Base-by-base conservation (phyloP, 2,113 vertebrate species). In the Cichladusa arquata region DNA sequence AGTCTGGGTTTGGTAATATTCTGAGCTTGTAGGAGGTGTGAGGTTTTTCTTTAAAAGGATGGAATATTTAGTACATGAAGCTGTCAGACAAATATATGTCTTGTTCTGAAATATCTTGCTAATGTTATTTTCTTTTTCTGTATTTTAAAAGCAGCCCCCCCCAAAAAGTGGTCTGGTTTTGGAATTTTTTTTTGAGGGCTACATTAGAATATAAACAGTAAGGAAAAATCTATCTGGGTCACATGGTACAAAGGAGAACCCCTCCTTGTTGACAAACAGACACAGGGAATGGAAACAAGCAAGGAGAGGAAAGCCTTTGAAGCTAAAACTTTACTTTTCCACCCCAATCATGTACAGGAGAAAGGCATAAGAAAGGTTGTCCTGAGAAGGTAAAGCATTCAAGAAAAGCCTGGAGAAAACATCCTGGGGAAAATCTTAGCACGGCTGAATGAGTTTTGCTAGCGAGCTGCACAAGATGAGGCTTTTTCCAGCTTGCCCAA, bases 81-180 rank as follows among this genome's bases (percentile, higher is more conserved):
- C 6, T 81, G 89, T 90, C 85, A 96, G 95, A 94, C 84, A 90
- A 76, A 77, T 82, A 70, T 4, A 11, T 53, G 34, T 45, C 61
- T 86, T 73, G 28, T 45, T 94, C 42, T 79, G 79, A 90, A 88
- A 78, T 56, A 72, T 6, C n/a, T 15, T 40, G 45, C 54, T 81
- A 47, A 66, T 58, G 38, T 65, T 0, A 24, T 51, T 88, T 91
- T 47, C 51, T 80, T 91, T 73, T 89, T 47, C 51, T 78, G 11
- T 26, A 17, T 61, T 71, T 74, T 60, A 56, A 14, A 26, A 22
- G 36, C 25, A 50, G 81, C 8, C 17, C 50, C 8, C 18, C 9
- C 15, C 42, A 14, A 23, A 19, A 12, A 51, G 3, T 8, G 5
- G 28, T 14, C 19, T 70, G 19, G 3, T 36, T 93, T 88, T 65